phyloP scores from a whole-genome alignment of 2,888 invertebrate species.

The Thysanoteuthis rhombus region DNA sequence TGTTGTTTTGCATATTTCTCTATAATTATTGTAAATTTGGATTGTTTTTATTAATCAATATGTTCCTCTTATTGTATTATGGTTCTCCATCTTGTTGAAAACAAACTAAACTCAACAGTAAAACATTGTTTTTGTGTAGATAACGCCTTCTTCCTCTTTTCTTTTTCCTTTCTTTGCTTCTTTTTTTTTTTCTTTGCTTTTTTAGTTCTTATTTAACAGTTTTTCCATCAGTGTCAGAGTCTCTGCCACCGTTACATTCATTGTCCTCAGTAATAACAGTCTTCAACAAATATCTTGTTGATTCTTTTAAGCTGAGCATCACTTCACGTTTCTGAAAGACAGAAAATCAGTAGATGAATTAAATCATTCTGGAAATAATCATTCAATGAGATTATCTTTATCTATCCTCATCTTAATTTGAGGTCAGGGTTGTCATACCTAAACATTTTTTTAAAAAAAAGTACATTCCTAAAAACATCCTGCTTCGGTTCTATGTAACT shows the following conservation, averaged over 20 bases:
- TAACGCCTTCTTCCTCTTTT: neutral
- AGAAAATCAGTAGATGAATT: neutral
- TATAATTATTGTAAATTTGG: neutral
- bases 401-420: too few species aligned
- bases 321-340: slow-evolving; percentile 37
- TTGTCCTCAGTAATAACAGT: neutral
- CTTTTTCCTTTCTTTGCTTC: neutral
- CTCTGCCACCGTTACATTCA: neutral
- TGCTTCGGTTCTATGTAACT: too few species aligned
- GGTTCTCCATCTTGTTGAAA: neutral
- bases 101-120: neutral
- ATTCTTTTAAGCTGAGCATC: slow-evolving; percentile 33
- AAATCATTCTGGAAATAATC: too few species aligned
- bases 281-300: neutral
- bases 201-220: neutral
- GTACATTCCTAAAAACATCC: too few species aligned
- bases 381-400: too few species aligned
- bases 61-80: neutral
- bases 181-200: neutral
- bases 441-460: too few species aligned
- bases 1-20: neutral
- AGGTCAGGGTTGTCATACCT: too few species aligned
- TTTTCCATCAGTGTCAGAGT: neutral
- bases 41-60: neutral
- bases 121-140: neutral